Evolutionary conservation across 2,113 vertebrate genomes (phyloP), one percentile per base, ranked within the genome.

Genomic region (Monopterus albus): DNA sequence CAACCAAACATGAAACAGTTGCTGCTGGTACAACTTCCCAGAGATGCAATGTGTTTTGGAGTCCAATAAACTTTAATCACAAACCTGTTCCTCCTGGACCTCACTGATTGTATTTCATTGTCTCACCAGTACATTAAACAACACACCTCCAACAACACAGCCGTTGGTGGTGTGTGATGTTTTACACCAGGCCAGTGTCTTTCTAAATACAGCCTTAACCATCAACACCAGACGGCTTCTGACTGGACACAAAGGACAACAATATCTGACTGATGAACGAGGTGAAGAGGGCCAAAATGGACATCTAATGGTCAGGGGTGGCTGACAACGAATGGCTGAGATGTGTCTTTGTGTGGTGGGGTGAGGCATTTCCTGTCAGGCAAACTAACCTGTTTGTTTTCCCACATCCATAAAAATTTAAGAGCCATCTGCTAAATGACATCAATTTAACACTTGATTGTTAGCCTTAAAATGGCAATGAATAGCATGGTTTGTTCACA

Each of bases 241-340:
- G 69, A 40, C 39, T 58, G 53, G 23, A 76, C 72, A 77, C 53
- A 46, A 79, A 74, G 31, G 53, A 79, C 12, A 39, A 49, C 23
- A 63, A 57, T 58, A 78, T 75, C 80, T 63, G 77, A 80, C 33
- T 67, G 69, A 75, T 45, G 64, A 64, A 46, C 2, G 47, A 78
- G 75, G 66, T 60, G 79, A 84, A 20, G 73, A 82, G 36, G 25
- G 60, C 18, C 68, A 72, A 82, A 84, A 62, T 63, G 65, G 64
- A 61, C 53, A 39, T 36, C 31, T 63, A 78, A 72, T 55, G 59
- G 76, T 82, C 51, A 47, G 42, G 61, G 72, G 31, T 23, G 73
- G 40, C 57, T 40, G 47, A 23, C 18, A 15, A 36, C 49, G 17
- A 68, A 72, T 36, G 66, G 43, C 42, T 17, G 21, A 31, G 67